Percentiles rank a stretch among this genome's conserved stretches.
phyloP scores from a whole-genome alignment of 2,888 invertebrate species.

The Endotricha flammealis region DNA sequence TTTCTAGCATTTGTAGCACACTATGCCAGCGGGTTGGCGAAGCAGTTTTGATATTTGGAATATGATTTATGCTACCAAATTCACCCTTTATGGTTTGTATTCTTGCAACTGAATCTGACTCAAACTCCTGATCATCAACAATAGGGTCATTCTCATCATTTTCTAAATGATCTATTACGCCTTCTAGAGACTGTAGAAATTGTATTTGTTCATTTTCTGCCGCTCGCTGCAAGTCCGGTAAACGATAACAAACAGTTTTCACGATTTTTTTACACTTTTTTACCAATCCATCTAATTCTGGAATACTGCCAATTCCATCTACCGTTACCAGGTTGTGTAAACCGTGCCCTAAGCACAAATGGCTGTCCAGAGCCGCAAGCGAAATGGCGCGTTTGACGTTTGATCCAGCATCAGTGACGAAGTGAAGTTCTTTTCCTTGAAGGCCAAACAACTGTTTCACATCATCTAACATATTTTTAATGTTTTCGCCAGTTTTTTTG shows the following conservation, averaged over 20 bases:
- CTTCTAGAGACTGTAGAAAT: not conserved
- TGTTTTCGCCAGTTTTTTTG: slow-evolving; percentile 6
- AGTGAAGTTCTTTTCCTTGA: slow-evolving; percentile 2
- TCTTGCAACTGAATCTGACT: not conserved
- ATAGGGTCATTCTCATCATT: slow-evolving; percentile 9
- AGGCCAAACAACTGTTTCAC: slow-evolving; percentile 4
- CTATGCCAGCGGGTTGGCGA: slow-evolving; percentile 6
- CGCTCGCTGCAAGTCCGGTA: slow-evolving; percentile 6
- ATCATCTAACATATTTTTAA: slow-evolving; percentile 1
- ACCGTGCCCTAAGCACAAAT: slow-evolving; percentile 13
- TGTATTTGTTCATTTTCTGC: not conserved
- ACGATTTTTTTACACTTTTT: slow-evolving; percentile 13
- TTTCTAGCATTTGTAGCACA: slow-evolving; percentile 3
- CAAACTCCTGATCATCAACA: too few relatives aligned
- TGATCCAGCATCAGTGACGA: slow-evolving; percentile 10
- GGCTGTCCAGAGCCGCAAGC: not conserved
- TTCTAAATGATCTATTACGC: slow-evolving; percentile 3
- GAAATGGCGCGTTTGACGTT: slow-evolving; percentile 4
- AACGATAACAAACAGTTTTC: slow-evolving; percentile 4
- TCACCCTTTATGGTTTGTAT: not conserved
- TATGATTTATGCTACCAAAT: not conserved
- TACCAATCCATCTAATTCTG: slow-evolving; percentile 5
- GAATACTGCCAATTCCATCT: slow-evolving; percentile 11
- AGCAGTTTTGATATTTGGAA: not conserved
- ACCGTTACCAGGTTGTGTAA: slow-evolving; percentile 11